A percentile compares a stretch with the other conserved stretches of the same genome.
These are phyloP conservation scores for Cheilosia urbana DNA, from an alignment of 2,888 invertebrate genomes.

Conservation along the genomic window DNA sequence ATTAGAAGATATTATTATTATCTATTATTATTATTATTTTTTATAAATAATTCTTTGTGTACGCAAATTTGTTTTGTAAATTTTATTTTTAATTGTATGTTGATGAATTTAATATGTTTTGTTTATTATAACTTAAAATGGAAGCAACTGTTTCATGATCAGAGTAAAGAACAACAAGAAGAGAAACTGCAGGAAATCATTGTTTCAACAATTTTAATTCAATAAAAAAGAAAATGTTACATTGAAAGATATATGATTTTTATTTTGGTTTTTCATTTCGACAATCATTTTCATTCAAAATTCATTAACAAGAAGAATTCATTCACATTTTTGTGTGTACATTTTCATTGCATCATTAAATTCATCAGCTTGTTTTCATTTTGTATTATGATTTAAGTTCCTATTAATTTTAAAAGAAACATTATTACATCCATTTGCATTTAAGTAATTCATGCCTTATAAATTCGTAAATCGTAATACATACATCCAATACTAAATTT, in stretches of 20 bases:
- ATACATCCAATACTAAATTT: no score
- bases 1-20: constrained; percentile 42
- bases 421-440: constrained; percentile 52
- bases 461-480: no score
- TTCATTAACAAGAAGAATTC: constrained; percentile 32
- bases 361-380: constrained; percentile 64
- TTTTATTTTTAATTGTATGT: constrained; percentile 56
- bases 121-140: constrained; percentile 64
- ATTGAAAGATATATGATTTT: constrained; percentile 62
- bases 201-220: constrained; percentile 70
- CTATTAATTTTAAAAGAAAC: constrained; percentile 61
- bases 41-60: constrained; percentile 29
- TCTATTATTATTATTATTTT: constrained; percentile 25
- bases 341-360: constrained; percentile 66
- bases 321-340: constrained; percentile 14
- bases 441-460: background rate
- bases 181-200: constrained; percentile 48
- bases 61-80: constrained; percentile 37
- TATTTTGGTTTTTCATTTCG: constrained; percentile 55
- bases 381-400: constrained; percentile 65
- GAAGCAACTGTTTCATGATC: constrained; percentile 35
- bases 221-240: constrained; percentile 73
- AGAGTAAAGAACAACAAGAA: constrained; percentile 19
- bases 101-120: constrained; percentile 75
- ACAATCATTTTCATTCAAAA: constrained; percentile 41